Percentiles rank a stretch among this genome's conserved stretches.
phyloP scores from a whole-genome alignment of 2,113 vertebrate species.

The Columba livia region DNA sequence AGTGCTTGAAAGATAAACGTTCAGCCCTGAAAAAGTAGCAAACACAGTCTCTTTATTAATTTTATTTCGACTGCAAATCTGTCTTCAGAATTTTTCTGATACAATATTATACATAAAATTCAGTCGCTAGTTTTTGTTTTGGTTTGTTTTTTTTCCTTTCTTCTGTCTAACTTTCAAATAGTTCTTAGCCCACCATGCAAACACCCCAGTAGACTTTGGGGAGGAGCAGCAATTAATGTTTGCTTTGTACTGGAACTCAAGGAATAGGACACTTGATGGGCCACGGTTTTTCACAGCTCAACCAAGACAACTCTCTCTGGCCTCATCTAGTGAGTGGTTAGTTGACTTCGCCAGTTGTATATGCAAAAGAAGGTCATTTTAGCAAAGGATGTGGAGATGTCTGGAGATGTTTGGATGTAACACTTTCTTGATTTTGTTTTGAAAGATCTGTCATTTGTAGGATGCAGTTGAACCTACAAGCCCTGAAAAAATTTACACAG shows the following conservation, averaged over 20 bases:
- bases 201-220: fast-evolving
- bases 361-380: neutral
- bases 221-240: neutral
- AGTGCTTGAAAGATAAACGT: neutral
- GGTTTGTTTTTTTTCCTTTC: neutral
- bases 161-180: neutral
- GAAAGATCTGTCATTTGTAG: neutral
- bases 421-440: neutral
- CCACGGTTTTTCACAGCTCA: neutral
- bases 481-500: neutral
- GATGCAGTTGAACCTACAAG: neutral
- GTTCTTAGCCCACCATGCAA: neutral
- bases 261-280: neutral
- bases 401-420: neutral
- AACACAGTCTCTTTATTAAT: neutral
- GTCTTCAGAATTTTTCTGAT: neutral
- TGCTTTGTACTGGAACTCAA: neutral
- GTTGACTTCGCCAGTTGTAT: neutral
- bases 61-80: neutral
- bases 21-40: neutral
- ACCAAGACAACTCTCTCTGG: neutral
- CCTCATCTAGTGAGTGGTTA: neutral
- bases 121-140: neutral
- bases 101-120: neutral
- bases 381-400: neutral